Conservation (phyloP, 1,140 invertebrate genomes). For the Homarus americanus region DNA sequence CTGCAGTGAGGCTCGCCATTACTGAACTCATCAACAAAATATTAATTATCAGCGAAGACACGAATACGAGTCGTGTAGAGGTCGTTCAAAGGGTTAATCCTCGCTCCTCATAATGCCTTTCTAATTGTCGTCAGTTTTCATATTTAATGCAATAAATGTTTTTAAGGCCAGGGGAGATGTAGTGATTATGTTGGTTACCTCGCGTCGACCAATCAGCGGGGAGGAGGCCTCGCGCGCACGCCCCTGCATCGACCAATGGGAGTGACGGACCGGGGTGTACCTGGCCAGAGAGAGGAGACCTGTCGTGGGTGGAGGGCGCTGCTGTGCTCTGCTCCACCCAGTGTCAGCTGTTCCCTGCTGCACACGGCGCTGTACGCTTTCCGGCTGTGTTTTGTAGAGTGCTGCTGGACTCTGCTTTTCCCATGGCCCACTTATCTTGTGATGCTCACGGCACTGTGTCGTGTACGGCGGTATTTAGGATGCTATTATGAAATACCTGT, state of each 20-base stretch:
- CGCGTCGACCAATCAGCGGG: slow-evolving; percentile 22
- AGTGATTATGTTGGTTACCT: slow-evolving; percentile 33
- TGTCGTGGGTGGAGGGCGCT: not conserved
- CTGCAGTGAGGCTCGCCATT: too few species aligned
- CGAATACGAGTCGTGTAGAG: not conserved
- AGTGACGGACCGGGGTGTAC: not conserved
- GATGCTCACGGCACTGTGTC: too few species aligned
- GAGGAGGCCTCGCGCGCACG: slow-evolving; percentile 1
- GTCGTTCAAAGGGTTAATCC: not conserved
- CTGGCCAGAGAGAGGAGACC: not conserved
- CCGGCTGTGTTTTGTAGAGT: too few species aligned
- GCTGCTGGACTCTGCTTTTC: too few species aligned
- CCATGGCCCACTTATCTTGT: too few species aligned
- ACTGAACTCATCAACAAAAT: not conserved
- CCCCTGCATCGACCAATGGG: slow-evolving; percentile 10
- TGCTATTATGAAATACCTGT: too few species aligned
- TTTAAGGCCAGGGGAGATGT: slow-evolving; percentile 18
- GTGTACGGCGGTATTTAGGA: too few species aligned
- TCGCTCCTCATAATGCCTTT: not conserved
- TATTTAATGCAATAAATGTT: slow-evolving; percentile 42
- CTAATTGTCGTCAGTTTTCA: slow-evolving; percentile 34
- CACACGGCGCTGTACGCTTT: too few species aligned
- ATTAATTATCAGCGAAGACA: not conserved
- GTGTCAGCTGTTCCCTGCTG: not conserved
- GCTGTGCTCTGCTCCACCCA: not conserved